Evolutionary conservation across 2,113 vertebrate genomes (phyloP).

Genomic region (Tricholaema leucomelas): DNA sequence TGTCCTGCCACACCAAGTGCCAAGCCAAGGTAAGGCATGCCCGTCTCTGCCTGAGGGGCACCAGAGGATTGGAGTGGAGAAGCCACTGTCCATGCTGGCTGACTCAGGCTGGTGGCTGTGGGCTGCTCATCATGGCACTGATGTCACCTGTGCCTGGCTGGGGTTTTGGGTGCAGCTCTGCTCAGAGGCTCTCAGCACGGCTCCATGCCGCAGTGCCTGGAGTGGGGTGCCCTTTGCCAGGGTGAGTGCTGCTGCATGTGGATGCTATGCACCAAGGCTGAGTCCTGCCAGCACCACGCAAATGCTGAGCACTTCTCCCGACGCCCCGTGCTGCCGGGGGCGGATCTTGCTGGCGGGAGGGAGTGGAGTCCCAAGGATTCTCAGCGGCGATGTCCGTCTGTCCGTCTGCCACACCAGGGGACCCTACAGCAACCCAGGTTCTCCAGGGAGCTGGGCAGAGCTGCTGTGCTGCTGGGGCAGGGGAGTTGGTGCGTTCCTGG

Average conservation of each 20-base stretch:
- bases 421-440: background rate
- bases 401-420: background rate
- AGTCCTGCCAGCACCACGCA: background rate
- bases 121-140: background rate
- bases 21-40: constrained; percentile 50
- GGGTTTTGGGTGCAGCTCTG: background rate
- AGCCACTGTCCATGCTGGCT: background rate
- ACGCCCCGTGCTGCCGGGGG: background rate
- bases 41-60: rapidly evolving
- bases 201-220: background rate
- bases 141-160: background rate
- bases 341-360: background rate
- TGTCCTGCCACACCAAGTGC: constrained; percentile 65
- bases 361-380: background rate
- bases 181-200: background rate
- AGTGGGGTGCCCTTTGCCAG: background rate
- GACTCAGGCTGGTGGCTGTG: background rate
- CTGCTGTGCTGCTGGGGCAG: background rate
- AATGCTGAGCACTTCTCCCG: background rate
- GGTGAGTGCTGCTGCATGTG: background rate
- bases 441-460: background rate
- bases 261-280: rapidly evolving
- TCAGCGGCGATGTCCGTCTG: background rate
- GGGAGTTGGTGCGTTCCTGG: background rate
- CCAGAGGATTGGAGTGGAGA: background rate